These are phyloP conservation scores for Osedax fenrisi DNA, from an alignment of 2,888 invertebrate genomes.

Conservation along the genomic window DNA sequence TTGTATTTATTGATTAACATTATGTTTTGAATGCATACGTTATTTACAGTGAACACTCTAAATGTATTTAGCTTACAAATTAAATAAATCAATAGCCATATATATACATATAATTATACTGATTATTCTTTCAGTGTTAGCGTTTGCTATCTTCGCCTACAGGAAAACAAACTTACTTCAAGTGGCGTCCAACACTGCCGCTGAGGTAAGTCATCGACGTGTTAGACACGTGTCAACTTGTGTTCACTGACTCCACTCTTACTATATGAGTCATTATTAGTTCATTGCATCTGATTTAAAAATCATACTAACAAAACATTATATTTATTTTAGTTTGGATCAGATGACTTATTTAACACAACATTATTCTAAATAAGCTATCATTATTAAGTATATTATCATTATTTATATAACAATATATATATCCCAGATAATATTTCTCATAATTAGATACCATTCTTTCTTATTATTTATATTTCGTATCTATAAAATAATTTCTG, in stretches of 20 bases:
- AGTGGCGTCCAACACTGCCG: constrained; percentile 46
- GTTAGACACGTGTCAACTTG: constrained; percentile 48
- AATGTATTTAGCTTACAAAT: no score
- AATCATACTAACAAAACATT: no score
- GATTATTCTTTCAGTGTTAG: constrained; percentile 43
- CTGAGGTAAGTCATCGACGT: constrained; percentile 48
- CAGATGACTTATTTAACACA: not conserved
- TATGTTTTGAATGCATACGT: no score
- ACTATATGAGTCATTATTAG: no score
- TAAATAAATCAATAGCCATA: no score
- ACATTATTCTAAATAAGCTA: not conserved
- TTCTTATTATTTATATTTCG: no score
- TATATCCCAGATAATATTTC: not conserved
- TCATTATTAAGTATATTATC: not conserved
- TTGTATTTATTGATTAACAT: no score
- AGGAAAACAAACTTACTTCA: constrained; percentile 50
- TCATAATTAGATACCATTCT: no score
- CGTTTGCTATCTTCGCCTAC: constrained; percentile 50
- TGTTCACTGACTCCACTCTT: constrained; percentile 48
- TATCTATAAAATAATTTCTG: no score
- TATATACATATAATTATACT: no score
- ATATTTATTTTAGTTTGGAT: not conserved
- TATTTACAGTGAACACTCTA: no score
- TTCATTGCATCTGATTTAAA: no score
- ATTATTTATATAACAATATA: not conserved